Base-by-base conservation (phyloP, 2,113 vertebrate genomes). In the Plectropomus leopardus region DNA sequence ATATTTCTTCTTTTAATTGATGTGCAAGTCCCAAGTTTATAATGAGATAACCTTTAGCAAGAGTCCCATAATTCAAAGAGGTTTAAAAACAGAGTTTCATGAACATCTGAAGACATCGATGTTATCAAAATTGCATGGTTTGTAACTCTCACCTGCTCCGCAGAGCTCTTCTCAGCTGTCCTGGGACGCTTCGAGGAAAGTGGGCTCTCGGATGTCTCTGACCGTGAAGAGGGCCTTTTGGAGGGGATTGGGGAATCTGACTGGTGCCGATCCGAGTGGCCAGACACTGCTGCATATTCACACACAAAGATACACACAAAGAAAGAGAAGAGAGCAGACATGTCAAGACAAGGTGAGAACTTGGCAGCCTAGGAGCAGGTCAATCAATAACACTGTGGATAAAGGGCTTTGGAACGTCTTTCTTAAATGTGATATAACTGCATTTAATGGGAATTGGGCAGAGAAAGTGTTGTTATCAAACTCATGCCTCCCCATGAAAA, bases 141-240 rank as follows among this genome's bases (percentile, higher is more conserved):
- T 72, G 17, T 48, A 63, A 58, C 53, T 26, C 96, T 95, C 92
- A 99, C 98, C 98, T 99, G 98, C 90, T 99, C 98, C 0, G 88
- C 83, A 86, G 95, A 94, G 84, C 94, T 94, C 93, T 99, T 98
- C 86, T 99, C 98, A 1, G 96, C 91, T 58, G 96, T 95, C 94
- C 96, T 96, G 36, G 97, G 96, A 93, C 97, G 96, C 89, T 98
- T 99, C 1, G 95, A 96, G 88, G 97, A 94, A 57, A 97, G 94
- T 50, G 96, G 94, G 0, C 95, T 96, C 89, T 98, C 97, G 0
- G 96, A 95, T 71, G 95, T 92, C 90, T 95, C 95, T 40, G 96
- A 96, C 88, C 91, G 88, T 1, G 97, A 97, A 0, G 96, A 93
- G 74, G 96, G 92, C 88, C 96, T 94, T 88, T 97, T 99, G 79